Evolutionary conservation across 1,140 invertebrate species (phyloP).

Genomic region (Lepidurus arcticus): DNA sequence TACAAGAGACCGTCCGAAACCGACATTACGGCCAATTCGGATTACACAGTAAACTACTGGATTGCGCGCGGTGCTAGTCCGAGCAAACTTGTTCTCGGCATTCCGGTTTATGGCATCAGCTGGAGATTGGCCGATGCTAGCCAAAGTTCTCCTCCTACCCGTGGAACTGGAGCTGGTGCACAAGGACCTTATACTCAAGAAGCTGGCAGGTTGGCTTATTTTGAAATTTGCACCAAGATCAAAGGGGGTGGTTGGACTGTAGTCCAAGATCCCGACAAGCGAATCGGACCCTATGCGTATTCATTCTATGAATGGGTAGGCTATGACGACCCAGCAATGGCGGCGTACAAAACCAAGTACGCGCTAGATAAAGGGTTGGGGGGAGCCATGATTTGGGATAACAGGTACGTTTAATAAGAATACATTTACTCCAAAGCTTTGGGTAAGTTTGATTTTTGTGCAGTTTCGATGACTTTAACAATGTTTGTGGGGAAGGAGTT

Average conservation of each 20-base stretch:
- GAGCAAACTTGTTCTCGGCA: conserved; percentile 29
- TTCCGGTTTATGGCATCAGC: conserved; percentile 22
- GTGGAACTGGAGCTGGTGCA: conserved; percentile 29
- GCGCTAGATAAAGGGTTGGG: conserved; percentile 26
- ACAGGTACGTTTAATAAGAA: not conserved
- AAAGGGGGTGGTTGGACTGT: conserved; percentile 35
- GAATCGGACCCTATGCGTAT: conserved; percentile 31
- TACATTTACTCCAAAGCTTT: not conserved
- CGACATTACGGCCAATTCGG: conserved; percentile 16
- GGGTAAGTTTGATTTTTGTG: not conserved
- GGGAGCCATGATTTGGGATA: conserved; percentile 33
- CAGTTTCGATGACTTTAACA: conserved; percentile 32
- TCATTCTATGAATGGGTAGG: conserved; percentile 35
- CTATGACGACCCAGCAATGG: conserved; percentile 38
- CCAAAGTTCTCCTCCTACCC: conserved; percentile 28
- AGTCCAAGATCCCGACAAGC: conserved; percentile 28
- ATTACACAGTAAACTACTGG: conserved; percentile 28
- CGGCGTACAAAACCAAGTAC: conserved; percentile 37
- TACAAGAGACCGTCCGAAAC: conserved; percentile 32
- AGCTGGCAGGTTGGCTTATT: conserved; percentile 38
- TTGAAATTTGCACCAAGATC: conserved; percentile 37
- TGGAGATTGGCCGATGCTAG: conserved; percentile 27
- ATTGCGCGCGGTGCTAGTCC: not conserved
- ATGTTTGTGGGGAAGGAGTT: conserved; percentile 29
- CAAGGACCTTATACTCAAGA: conserved; percentile 35